Evolutionary conservation across 2,113 vertebrate genomes (phyloP), one percentile per base, ranked within the genome.

Genomic region (Oplegnathus fasciatus): DNA sequence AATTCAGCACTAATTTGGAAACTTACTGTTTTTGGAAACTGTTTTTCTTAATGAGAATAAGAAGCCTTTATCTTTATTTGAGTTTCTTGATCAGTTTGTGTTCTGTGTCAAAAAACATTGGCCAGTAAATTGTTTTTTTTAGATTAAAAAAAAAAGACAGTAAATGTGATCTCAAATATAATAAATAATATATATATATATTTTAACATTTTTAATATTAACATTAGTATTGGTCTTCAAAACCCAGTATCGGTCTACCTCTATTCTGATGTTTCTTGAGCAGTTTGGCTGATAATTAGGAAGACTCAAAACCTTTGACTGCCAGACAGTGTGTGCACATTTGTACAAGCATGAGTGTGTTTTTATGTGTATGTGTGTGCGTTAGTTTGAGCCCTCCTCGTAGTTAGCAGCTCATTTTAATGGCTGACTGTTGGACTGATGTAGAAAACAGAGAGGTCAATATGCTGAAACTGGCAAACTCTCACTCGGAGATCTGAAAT

Each of bases 391-490:
- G 65, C 46, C 67, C n/a, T 86, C 54, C 42, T 37, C 24, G 22
- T 80, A 83, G 61, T 86, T 71, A 73, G 81, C 87, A 78, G 82
- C 48, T 90, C 55, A 66, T 74, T 88, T 82, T 78, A 88, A 84
- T 20, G 64, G 52, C 40, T 28, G 68, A 10, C 75, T 61, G 48
- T 24, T 66, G 24, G 75, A 68, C 78, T 86, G 55, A 93, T 93
- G 82, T 26, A 86, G 74, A 91, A 93, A 93, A 86, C 85, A 91
- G 87, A 83, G 58, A 57, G 78, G 44, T 89, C 84, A 78, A 50
- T 85, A 54, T 84, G 62, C 24, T 58, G 22, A 82, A 85, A 48
- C 86, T 90, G 89, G 82, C 81, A 82, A 67, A 64, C 44, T 61
- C 52, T 77, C 37, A 71, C 54, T 90, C 50, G 0, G 48, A 69